These are phyloP conservation scores for Talpa occidentalis DNA, from an alignment of 2,113 vertebrate species.

Conservation along the genomic window DNA sequence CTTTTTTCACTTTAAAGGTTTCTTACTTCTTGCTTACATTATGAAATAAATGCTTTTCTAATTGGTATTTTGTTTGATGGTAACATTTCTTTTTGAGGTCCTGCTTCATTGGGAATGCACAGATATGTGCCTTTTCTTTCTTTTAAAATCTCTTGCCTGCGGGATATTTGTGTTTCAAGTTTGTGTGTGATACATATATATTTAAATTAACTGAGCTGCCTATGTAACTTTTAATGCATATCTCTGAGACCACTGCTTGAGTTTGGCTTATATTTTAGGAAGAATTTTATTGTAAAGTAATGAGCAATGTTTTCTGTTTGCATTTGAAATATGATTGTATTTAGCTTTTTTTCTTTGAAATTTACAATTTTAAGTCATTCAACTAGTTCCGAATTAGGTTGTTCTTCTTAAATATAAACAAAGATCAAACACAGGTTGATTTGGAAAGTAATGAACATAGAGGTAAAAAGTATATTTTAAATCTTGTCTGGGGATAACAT, in stretches of 20 bases:
- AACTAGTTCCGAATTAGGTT: constrained; percentile 71
- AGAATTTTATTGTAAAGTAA: constrained; percentile 64
- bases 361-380: constrained; percentile 57
- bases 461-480: constrained; percentile 62
- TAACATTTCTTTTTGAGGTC: constrained; percentile 52
- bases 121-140: background rate
- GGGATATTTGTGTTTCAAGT: background rate
- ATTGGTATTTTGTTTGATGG: constrained; percentile 46
- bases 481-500: constrained; percentile 71
- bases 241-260: constrained; percentile 58
- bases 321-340: constrained; percentile 65
- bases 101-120: constrained; percentile 18
- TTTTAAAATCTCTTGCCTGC: background rate
- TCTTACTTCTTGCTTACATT: constrained; percentile 60
- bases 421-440: constrained; percentile 64
- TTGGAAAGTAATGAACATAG: constrained; percentile 71
- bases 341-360: constrained; percentile 1
- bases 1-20: constrained; percentile 69
- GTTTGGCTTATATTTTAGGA: constrained; percentile 60
- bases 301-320: constrained; percentile 55
- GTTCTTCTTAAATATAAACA: constrained; percentile 73
- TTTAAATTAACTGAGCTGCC: background rate
- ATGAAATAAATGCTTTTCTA: constrained; percentile 70
- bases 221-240: constrained; percentile 65
- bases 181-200: background rate